Conservation (phyloP, 2,113 vertebrate genomes). For the Paedocypris sp. region DNA sequence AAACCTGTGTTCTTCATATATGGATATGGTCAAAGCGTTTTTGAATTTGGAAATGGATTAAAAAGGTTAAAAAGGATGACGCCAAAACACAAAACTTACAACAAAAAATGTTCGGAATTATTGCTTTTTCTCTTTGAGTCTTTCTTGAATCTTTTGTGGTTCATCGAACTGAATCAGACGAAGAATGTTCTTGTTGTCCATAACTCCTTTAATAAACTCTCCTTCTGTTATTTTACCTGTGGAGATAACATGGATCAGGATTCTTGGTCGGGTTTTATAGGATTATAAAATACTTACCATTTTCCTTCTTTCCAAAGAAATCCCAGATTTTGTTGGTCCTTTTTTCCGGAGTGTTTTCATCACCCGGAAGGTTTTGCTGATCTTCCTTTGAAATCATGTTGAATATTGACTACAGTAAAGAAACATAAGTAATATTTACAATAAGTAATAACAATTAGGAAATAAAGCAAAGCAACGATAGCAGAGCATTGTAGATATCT, state of each 20-base stretch:
- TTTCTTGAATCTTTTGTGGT: slow-evolving; percentile 57
- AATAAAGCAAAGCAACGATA: too few relatives aligned
- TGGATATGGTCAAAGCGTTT: too few relatives aligned
- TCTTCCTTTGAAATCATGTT: slow-evolving; percentile 61
- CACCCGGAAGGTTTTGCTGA: slow-evolving; percentile 50
- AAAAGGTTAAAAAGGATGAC: neutral
- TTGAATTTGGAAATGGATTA: too few relatives aligned
- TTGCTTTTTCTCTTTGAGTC: slow-evolving; percentile 50
- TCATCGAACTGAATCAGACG: slow-evolving; percentile 60
- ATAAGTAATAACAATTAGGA: too few relatives aligned
- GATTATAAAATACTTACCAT: slow-evolving; percentile 42
- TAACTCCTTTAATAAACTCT: slow-evolving; percentile 59
- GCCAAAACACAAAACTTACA: too few relatives aligned
- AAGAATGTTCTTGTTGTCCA: slow-evolving; percentile 60
- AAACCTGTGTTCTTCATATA: neutral
- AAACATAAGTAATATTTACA: neutral
- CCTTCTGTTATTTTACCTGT: slow-evolving; percentile 61
- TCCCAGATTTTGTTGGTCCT: slow-evolving; percentile 60
- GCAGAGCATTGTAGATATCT: neutral
- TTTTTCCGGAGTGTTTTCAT: slow-evolving; percentile 64
- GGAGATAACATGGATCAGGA: neutral
- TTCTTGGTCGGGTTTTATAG: too few relatives aligned
- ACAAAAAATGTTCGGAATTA: slow-evolving; percentile 15
- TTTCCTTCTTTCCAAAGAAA: slow-evolving; percentile 62
- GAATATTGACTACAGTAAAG: slow-evolving; percentile 56